phyloP scores from a whole-genome alignment of 2,888 invertebrate genomes.

The Amiota communis region DNA sequence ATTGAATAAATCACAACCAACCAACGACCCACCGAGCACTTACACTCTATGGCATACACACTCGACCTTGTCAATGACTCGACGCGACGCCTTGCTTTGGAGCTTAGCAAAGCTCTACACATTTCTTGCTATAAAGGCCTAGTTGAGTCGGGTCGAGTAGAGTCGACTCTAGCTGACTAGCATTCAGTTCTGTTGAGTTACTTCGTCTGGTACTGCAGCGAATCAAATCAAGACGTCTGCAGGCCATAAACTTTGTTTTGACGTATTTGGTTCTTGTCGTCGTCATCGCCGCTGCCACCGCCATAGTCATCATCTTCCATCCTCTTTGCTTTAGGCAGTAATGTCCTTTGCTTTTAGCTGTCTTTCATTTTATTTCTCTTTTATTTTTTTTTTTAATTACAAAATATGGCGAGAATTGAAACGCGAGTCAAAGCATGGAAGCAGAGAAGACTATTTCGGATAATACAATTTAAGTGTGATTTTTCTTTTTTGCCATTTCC shows the following conservation, averaged over 20 bases:
- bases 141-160: neutral
- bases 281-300: no score
- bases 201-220: no score
- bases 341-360: conserved; percentile 39
- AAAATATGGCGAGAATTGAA: conserved; percentile 64
- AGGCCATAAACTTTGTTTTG: conserved; percentile 25
- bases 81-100: neutral
- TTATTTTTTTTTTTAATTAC: conserved; percentile 55
- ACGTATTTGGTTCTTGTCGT: conserved; percentile 11
- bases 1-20: conserved; percentile 22
- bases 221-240: conserved; percentile 21
- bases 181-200: no score
- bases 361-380: conserved; percentile 34
- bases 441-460: conserved; percentile 47
- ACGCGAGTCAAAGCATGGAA: conserved; percentile 37
- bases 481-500: conserved; percentile 46
- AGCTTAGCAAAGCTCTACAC: neutral
- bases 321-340: conserved; percentile 3
- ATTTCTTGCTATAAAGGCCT: neutral
- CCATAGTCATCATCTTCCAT: neutral
- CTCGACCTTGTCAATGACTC: neutral
- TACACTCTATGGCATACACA: neutral
- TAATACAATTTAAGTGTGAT: conserved; percentile 70
- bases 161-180: neutral
- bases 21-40: neutral